Percentiles rank a stretch among this genome's conserved stretches.
Evolutionary conservation across 2,113 vertebrate species (phyloP).

Genomic region (Otis tarda): DNA sequence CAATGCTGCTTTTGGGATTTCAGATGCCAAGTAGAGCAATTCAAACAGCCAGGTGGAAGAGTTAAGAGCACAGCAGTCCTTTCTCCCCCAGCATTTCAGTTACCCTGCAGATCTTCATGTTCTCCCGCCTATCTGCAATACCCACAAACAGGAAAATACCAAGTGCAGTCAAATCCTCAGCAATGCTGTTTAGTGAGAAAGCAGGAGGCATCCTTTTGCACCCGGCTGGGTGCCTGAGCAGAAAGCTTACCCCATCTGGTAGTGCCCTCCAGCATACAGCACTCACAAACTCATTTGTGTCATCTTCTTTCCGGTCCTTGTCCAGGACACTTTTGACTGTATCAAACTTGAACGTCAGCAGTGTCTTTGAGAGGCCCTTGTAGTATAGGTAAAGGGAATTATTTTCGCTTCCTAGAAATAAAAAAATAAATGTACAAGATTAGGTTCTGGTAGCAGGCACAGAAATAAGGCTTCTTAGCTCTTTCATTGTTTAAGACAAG

Average conservation of each 20-base stretch:
- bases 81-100: background rate
- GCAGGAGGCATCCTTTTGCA: background rate
- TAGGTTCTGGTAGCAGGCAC: background rate
- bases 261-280: slow-evolving; percentile 97
- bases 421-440: background rate
- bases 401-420: slow-evolving; percentile 91
- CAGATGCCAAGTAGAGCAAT: background rate
- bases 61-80: background rate
- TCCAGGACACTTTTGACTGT: slow-evolving; percentile 98
- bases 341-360: slow-evolving; percentile 98
- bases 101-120: background rate
- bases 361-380: slow-evolving; percentile 98
- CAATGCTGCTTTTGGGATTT: background rate
- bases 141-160: background rate
- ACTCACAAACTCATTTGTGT: slow-evolving; percentile 98
- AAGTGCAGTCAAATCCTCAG: background rate
- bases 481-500: background rate
- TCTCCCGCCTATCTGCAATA: accelerated
- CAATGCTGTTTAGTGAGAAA: background rate
- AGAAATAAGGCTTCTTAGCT: background rate
- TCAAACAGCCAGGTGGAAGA: background rate
- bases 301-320: slow-evolving; percentile 98
- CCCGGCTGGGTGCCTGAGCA: background rate
- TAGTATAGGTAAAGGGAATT: slow-evolving; percentile 98
- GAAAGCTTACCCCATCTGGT: slow-evolving; percentile 90